Evolutionary conservation across 2,797 vertebrate species (phyloP), one percentile per base, ranked within the genome.

Genomic region (Gymnocypris eckloni): DNA sequence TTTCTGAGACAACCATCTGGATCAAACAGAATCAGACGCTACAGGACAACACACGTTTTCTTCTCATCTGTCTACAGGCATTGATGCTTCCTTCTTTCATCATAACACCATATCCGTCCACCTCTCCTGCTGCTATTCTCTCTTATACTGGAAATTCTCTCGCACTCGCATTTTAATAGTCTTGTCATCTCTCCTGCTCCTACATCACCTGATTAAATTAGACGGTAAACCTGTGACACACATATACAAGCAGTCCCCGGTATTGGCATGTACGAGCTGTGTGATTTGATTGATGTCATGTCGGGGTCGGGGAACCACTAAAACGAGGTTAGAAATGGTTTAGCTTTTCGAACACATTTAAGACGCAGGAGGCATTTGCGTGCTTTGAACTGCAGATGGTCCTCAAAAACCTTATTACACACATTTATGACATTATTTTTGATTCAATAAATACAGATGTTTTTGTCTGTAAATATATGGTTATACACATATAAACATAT

Each of bases 181-280:
- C 79, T 66, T 71, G 79, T 81, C 67, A 79, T 78, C 67, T 20
- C 18, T 85, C 64, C 72, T 85, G 83, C 70, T 88, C n/a, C 50
- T 85, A 81, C 79, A 86, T 88, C 76, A 77, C 56, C 73, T 82
- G 54, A 85, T 86, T 86, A 79, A 73, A 80, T 80, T 86, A 81
- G 69, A 75, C 0, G 6, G 41, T 70, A 85, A 79, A 72, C 41
- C 41, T 48, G 45, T 75, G 69, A 67, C 66, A 77, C 52, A 50
- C 37, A 39, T 54, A 48, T 71, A 20, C 66, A 37, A 45, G 11
- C 11, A 8, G 54, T 39, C 81, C 25, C 37, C 39, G 41, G 22
- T 41, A 64, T 22, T 50, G 50, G 39, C 76, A 48, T 71, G 50
- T 78, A 28, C 59, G 64, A 78, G 83, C 64, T 33, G 75, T 70